Percentiles rank a stretch among this genome's conserved stretches.
These are phyloP conservation scores for Timema cristinae DNA, from an alignment of 2,888 invertebrate genomes.

Conservation along the genomic window DNA sequence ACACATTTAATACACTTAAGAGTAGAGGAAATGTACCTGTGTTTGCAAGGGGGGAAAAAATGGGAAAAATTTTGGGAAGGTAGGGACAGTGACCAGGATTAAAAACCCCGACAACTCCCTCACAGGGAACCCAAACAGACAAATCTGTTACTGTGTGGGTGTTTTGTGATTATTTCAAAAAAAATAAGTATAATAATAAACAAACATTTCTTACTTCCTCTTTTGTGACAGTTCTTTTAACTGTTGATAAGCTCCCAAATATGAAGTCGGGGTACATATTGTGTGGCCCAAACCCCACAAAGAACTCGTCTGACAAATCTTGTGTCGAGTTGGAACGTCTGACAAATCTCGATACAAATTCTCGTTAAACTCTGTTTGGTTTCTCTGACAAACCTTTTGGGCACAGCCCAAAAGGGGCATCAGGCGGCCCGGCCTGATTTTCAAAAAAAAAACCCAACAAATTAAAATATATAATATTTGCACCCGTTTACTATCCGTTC, in stretches of 20 bases:
- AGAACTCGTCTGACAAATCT: slow-evolving; percentile 62
- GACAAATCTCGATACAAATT: slow-evolving; percentile 82
- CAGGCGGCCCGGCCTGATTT: slow-evolving; percentile 86
- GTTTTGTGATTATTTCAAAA: not conserved
- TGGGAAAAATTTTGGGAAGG: not conserved
- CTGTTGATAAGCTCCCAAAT: slow-evolving; percentile 85
- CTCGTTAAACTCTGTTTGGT: slow-evolving; percentile 63
- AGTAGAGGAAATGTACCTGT: too few species aligned
- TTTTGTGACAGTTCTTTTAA: slow-evolving; percentile 80
- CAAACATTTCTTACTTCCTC: slow-evolving; percentile 48
- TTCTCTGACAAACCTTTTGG: slow-evolving; percentile 78
- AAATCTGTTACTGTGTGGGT: not conserved
- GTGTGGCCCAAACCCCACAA: slow-evolving; percentile 61
- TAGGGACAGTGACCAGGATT: too few species aligned
- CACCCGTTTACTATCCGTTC: too few species aligned
- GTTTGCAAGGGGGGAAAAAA: too few species aligned
- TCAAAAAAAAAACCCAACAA: too few species aligned
- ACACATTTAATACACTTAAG: too few species aligned
- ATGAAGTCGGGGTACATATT: slow-evolving; percentile 96
- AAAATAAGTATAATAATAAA: too few species aligned
- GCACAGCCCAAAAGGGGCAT: slow-evolving; percentile 86
- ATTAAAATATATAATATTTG: too few species aligned
- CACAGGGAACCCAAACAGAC: too few species aligned
- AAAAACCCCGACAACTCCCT: too few species aligned
- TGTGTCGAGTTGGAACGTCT: slow-evolving; percentile 85